A percentile compares a stretch with the other conserved stretches of the same genome.
These are phyloP conservation scores for Caenorhabditis elegans DNA, from an alignment of 1,140 invertebrate genomes.

Conservation along the genomic window DNA sequence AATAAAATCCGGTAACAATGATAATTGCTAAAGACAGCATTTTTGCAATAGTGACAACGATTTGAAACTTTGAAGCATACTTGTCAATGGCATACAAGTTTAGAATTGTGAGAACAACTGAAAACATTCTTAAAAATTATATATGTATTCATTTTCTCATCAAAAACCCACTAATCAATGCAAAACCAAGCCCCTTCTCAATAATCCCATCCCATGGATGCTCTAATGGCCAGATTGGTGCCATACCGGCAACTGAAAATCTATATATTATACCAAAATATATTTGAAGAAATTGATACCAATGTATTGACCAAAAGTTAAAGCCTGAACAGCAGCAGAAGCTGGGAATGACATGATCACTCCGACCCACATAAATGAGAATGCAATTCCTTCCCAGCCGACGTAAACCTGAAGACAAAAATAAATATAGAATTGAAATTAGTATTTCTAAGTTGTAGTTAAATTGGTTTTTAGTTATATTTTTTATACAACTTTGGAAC, in stretches of 20 bases:
- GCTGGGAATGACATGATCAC: slow-evolving; percentile 73
- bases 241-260: slow-evolving; percentile 68
- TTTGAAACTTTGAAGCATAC: slow-evolving; percentile 90
- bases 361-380: slow-evolving; percentile 40
- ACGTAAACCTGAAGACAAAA: slow-evolving; percentile 3
- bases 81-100: slow-evolving; percentile 69
- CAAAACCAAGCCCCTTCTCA: slow-evolving; percentile 40
- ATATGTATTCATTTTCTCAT: background rate
- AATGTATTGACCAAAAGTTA: slow-evolving; percentile 84
- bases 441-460: no score
- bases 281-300: no score
- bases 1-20: slow-evolving; percentile 80
- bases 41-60: slow-evolving; percentile 95
- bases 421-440: no score
- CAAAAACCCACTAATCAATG: slow-evolving; percentile 36
- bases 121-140: background rate
- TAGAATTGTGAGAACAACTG: slow-evolving; percentile 47
- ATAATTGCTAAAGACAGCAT: slow-evolving; percentile 86
- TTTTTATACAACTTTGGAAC: no score
- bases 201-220: slow-evolving; percentile 10
- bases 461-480: no score
- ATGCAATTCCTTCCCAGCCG: slow-evolving; percentile 37
- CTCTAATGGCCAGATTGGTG: slow-evolving; percentile 28
- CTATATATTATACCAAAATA: no score
- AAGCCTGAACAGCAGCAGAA: slow-evolving; percentile 81